Base-by-base conservation (phyloP, 2,797 vertebrate genomes). In the Pangasius larnaudii region DNA sequence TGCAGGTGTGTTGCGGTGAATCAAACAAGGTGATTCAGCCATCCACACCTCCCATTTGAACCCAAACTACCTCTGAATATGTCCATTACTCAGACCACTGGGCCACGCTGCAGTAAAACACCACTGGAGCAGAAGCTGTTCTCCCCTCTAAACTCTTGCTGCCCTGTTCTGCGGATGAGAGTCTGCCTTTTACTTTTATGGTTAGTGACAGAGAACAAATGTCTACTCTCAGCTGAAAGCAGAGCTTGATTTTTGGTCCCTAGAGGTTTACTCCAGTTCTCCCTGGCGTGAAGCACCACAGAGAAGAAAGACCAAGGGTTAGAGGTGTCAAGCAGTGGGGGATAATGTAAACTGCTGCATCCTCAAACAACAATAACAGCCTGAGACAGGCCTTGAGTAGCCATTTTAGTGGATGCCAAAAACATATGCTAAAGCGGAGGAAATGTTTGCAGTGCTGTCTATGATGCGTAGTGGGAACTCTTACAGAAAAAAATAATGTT, bases 131-230 rank as follows among this genome's bases (percentile, higher is more conserved):
- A 90, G 86, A 85, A 71, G 67, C 53, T n/a, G 51, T 56, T 58
- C 49, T 72, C 33, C 16, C 8, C 49, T 84, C 30, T 71, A 36
- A 84, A 53, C 67, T 42, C 49, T 56, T 42, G 61, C 49, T 58
- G 51, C 22, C 42, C 10, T 58, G 51, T 56, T 42, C 61, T 51
- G 30, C 11, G 49, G 86, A 90, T 86, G 85, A 83, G 89, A 88
- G 87, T 33, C 78, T 82, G 49, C 61, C 87, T 49, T 61, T 81
- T 19, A 72, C 88, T 88, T 91, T 89, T 87, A 92, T 90, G 88
- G 86, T 53, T 85, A 90, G 89, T 91, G 91, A 89, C 87, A 84
- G 87, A 80, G 86, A 91, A 91, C 89, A 89, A 87, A 91, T 90
- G 85, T 72, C 87, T 80, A 75, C 84, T 88, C 87, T 74, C 36